A percentile compares a stretch with the other conserved stretches of the same genome.
These are phyloP conservation scores for Teleogryllus oceanicus DNA, from an alignment of 2,888 invertebrate species.

Conservation along the genomic window DNA sequence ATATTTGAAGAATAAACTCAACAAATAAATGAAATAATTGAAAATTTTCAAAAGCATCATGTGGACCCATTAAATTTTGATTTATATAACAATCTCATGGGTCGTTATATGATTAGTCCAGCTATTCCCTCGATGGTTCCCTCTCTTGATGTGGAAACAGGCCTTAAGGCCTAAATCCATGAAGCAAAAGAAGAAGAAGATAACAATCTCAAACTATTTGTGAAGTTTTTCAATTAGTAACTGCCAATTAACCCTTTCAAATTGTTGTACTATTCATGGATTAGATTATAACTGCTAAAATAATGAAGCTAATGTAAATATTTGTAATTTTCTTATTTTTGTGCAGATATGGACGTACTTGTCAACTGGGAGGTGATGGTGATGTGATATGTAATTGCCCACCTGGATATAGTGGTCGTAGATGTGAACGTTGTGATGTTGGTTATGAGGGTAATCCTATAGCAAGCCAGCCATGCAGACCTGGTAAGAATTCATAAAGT, in stretches of 20 bases:
- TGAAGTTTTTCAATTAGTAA: not conserved
- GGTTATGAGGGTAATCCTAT: slow-evolving; percentile 81
- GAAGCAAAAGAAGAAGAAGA: too few species aligned
- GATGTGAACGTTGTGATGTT: slow-evolving; percentile 73
- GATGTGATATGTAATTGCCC: slow-evolving; percentile 78
- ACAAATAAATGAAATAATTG: too few species aligned
- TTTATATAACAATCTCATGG: not conserved
- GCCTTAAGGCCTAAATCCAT: too few species aligned
- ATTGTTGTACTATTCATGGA: not conserved
- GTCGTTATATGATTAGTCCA: too few species aligned
- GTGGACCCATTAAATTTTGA: too few species aligned
- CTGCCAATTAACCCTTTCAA: too few species aligned
- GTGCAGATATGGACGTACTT: slow-evolving; percentile 71
- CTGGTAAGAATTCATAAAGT: slow-evolving; percentile 42
- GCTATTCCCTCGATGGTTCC: too few species aligned
- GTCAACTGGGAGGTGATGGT: slow-evolving; percentile 68
- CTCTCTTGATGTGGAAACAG: too few species aligned
- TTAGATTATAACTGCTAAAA: not conserved
- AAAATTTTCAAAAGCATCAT: too few species aligned
- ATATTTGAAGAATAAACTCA: too few species aligned
- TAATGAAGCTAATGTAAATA: not conserved
- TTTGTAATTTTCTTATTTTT: slow-evolving; percentile 29
- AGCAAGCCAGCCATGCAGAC: slow-evolving; percentile 70
- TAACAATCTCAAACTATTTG: not conserved
- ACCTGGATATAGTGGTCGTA: slow-evolving; percentile 69